phyloP scores from a whole-genome alignment of 53 echinoderm and acorn worm species.

The Echinarachnius parma region DNA sequence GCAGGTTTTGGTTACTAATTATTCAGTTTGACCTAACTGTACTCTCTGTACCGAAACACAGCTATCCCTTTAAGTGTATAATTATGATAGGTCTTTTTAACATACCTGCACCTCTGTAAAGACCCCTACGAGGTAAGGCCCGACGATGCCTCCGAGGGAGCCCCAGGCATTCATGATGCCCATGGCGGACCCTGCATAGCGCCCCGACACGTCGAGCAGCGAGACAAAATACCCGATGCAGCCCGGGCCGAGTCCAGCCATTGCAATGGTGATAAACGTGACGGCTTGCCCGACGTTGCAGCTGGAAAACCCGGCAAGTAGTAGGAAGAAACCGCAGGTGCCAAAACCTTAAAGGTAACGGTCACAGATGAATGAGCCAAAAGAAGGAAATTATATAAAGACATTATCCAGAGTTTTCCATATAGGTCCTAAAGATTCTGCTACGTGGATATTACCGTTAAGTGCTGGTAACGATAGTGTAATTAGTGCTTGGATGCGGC shows the following conservation, averaged over 20 bases:
- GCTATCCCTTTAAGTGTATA: too few species aligned
- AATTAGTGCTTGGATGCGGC: too few species aligned
- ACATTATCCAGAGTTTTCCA: too few species aligned
- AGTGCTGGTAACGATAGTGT: too few species aligned
- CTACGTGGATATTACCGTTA: too few species aligned
- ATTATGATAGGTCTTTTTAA: background rate
- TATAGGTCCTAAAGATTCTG: too few species aligned
- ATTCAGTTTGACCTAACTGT: too few species aligned
- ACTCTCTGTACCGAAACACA: too few species aligned
- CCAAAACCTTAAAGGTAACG: slow-evolving; percentile 48
- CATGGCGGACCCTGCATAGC: slow-evolving; percentile 49
- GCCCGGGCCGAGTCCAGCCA: slow-evolving; percentile 35
- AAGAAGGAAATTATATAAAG: too few species aligned
- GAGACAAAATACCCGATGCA: slow-evolving; percentile 57
- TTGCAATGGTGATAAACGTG: slow-evolving; percentile 53
- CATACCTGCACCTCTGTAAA: slow-evolving; percentile 42
- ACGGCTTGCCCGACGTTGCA: slow-evolving; percentile 55
- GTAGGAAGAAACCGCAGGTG: slow-evolving; percentile 51
- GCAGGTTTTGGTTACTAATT: too few species aligned
- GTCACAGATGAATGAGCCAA: too few species aligned
- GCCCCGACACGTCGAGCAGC: slow-evolving; percentile 44
- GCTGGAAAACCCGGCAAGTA: slow-evolving; percentile 60
- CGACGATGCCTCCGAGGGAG: slow-evolving; percentile 44
- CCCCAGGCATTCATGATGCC: slow-evolving; percentile 49
- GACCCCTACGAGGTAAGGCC: slow-evolving; percentile 48